Evolutionary conservation across 1,140 invertebrate species (phyloP).

Genomic region (Pseudomyrmex cubaensis): DNA sequence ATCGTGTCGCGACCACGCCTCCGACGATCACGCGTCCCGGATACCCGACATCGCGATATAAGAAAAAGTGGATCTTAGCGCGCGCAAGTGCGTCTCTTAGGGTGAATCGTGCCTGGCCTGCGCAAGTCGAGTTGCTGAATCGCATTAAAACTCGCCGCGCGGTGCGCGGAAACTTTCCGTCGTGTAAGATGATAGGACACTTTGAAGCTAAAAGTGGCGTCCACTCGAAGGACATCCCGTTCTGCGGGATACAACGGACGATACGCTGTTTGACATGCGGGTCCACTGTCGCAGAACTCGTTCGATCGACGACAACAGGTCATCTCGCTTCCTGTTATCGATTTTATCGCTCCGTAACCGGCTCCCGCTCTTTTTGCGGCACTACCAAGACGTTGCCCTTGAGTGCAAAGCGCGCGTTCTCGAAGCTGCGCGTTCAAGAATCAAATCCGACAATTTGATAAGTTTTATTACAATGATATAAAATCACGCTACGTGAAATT

Average conservation of each 20-base stretch:
- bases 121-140: constrained; percentile 46
- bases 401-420: neutral
- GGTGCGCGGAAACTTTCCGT: constrained; percentile 24
- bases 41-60: constrained; percentile 38
- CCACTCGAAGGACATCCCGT: constrained; percentile 4
- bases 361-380: neutral
- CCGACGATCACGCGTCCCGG: constrained; percentile 28
- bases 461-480: neutral
- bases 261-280: constrained; percentile 79
- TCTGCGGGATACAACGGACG: constrained; percentile 14
- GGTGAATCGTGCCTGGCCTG: constrained; percentile 14
- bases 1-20: constrained; percentile 45
- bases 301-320: constrained; percentile 79
- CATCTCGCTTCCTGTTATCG: constrained; percentile 65
- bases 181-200: constrained; percentile 46
- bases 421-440: neutral
- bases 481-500: neutral
- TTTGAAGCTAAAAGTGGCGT: constrained; percentile 11
- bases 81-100: constrained; percentile 8
- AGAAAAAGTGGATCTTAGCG: constrained; percentile 8
- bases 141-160: constrained; percentile 41
- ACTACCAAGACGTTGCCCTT: constrained; percentile 6
- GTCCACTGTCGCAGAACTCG: constrained; percentile 78
- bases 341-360: constrained; percentile 32
- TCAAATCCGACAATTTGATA: neutral